Conservation (phyloP, 2,888 invertebrate species). For the Mythimna lalbum region DNA sequence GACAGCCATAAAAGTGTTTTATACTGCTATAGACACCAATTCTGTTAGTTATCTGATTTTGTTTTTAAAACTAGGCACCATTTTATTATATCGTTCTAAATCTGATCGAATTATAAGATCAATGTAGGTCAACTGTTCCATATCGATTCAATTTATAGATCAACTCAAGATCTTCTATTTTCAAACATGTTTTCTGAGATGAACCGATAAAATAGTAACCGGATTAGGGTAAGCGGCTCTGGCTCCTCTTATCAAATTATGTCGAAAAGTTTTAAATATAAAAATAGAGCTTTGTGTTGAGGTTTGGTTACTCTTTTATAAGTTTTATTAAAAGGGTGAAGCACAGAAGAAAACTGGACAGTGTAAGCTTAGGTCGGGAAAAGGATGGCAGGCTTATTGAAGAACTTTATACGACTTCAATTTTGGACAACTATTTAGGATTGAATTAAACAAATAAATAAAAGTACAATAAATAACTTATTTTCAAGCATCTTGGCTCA, state of each 20-base stretch:
- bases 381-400: conserved; percentile 2
- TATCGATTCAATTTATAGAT: conserved; percentile 32
- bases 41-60: background rate
- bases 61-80: background rate
- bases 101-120: conserved; percentile 3
- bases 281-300: background rate
- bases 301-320: conserved; percentile 11
- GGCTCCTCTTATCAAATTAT: background rate
- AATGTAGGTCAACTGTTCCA: conserved; percentile 23
- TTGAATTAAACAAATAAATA: background rate
- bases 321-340: background rate
- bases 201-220: conserved; percentile 11
- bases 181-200: conserved; percentile 11
- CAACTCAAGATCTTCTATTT: conserved; percentile 29
- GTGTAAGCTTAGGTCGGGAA: conserved; percentile 1
- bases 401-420: background rate
- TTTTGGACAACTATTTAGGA: background rate
- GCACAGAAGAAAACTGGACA: background rate
- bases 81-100: background rate
- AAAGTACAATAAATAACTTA: no score
- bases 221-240: background rate
- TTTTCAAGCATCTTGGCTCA: no score
- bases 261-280: background rate
- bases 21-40: background rate
- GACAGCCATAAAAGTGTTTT: background rate